Base-by-base conservation (phyloP, 1,140 invertebrate species). In the Agrilus planipennis region DNA sequence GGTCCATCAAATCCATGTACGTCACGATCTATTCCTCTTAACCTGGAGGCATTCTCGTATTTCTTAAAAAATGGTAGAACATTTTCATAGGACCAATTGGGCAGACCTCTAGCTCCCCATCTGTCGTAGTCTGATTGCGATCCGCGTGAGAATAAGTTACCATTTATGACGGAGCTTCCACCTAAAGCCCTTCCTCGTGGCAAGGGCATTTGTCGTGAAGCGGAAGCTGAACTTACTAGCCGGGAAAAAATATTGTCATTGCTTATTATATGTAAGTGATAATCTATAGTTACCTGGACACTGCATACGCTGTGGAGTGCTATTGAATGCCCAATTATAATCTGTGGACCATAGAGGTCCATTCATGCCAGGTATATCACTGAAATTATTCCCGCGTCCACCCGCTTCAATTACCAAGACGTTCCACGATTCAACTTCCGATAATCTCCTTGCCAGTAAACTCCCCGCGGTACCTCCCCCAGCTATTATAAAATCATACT, bases 371-470 rank as follows among this genome's bases (percentile, higher is more conserved):
- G 23, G 23, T 7, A 25, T 25, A 25, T 25, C 23, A 25, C 23
- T 25, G n/a, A 25, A 25, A n/a, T 25, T n/a, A 25, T 25, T 25
- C n/a, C n/a, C 23, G 23, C n/a, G n/a, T 25, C 23, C 23, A 7
- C 23, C 23, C n/a, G 23, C 23, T 25, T 25, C 23, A 6, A 25
- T 6, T n/a, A 25, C 6, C 23, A 25, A n/a, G 23, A 25, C 23
- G 6, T 25, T n/a, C 6, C n/a, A 7, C n/a, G 6, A 6, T 25
- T n/a, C n/a, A 7, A 25, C 23, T 25, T 25, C 23, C 6, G 23
- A 7, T 25, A 25, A n/a, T 25, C 23, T 25, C 50, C 79, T 81
- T 2, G 78, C 77, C 0, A 76, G 47, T 0, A 69, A 71, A 16
- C 65, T 65, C 0, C 73, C 74, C 2, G 68, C 73, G 1, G 74